Evolutionary conservation across 2,888 invertebrate genomes (phyloP), one percentile per base, ranked within the genome.

Genomic region (Napeogenes inachia): DNA sequence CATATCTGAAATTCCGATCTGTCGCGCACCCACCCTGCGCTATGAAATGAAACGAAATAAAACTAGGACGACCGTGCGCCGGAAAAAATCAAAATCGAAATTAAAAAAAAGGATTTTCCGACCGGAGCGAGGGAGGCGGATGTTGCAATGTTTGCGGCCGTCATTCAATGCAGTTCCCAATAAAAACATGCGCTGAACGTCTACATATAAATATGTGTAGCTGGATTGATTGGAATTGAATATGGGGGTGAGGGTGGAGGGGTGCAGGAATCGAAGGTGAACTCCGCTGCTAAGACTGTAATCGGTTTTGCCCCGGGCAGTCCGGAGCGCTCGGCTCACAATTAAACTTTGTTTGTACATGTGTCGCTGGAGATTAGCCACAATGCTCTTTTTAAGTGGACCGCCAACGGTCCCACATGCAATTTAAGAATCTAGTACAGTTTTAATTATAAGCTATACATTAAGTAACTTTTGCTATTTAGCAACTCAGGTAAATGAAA

Each of bases 11-110:
- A 90, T 90, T 90, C 90, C 90, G 86, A 89, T 89, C 89, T 85
- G 90, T 89, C 89, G 88, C 88, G 85, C 88, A 81, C 84, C 85
- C 88, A 87, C 89, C 89, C 89, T 76, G 84, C 82, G 86, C 89
- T 90, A 89, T 90, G 89, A 90, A 90, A 90, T 90, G 89, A 89
- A 90, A 90, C 88, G 85, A 90, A 90, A 90, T 89, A 89, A 89
- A 90, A 89, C 80, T 84, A 80, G 80, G 82, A 79, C 86, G 87
- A 80, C 79, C 78, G 84, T 82, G 82, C 76, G 79, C 78, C 81
- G 87, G 85, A 87, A 90, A 89, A 90, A 89, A 88, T 87, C 88
- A 89, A 89, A 89, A 88, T 86, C 87, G 86, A 89, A 90, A 89
- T 89, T 87, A 87, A 89, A 91, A 90, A 87, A 88, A 88, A 89